Evolutionary conservation across 2,797 vertebrate genomes (phyloP).

Genomic region (Mycteria americana): DNA sequence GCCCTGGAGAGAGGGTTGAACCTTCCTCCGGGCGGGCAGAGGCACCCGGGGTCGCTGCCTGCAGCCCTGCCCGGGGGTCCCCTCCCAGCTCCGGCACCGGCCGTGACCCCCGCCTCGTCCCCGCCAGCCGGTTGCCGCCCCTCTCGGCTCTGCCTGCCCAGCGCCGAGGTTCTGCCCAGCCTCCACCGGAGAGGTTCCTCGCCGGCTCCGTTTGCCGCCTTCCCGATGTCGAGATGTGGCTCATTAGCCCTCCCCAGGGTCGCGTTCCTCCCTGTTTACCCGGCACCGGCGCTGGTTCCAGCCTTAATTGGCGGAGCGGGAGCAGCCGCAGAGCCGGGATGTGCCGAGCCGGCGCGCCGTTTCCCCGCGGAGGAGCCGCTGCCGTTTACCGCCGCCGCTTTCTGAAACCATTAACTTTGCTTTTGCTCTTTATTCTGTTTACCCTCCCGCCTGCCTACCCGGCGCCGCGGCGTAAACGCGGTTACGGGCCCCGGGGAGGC

Average conservation of each 20-base stretch:
- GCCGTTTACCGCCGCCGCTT: background rate
- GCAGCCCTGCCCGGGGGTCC: background rate
- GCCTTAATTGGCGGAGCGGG: background rate
- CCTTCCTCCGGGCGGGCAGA: background rate
- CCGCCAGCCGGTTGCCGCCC: rapidly evolving
- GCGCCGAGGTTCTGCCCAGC: background rate
- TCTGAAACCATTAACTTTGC: constrained; percentile 6
- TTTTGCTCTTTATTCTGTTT: background rate
- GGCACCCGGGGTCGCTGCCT: no score
- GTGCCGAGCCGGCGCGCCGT: background rate
- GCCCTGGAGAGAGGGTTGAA: background rate
- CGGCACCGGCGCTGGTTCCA: background rate
- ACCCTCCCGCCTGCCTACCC: background rate
- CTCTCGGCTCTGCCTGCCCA: background rate
- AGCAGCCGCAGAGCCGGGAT: background rate
- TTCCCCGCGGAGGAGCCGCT: background rate
- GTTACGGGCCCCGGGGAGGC: background rate
- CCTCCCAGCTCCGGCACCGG: background rate
- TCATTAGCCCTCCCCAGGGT: background rate
- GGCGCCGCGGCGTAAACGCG: background rate
- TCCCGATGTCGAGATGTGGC: background rate
- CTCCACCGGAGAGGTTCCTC: background rate
- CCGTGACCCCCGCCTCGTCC: background rate
- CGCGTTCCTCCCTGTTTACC: constrained; percentile 6
- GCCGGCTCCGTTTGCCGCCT: background rate